Percentiles rank a stretch among this genome's conserved stretches.
Conservation (phyloP, 2,797 vertebrate genomes). For the Macropus fuliginosus region DNA sequence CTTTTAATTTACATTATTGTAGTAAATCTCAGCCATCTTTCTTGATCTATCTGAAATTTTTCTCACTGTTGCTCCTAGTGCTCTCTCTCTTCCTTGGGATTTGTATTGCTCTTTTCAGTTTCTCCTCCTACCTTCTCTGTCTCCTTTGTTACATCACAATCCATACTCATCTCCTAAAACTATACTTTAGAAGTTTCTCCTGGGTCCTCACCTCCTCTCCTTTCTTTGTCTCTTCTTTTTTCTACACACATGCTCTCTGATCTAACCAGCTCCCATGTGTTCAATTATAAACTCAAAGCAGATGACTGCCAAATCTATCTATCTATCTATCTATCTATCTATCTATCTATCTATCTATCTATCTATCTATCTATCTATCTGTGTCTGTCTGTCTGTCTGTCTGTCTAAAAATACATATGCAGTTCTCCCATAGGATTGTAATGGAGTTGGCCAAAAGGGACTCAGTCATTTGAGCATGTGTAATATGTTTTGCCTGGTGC, state of each 20-base stretch:
- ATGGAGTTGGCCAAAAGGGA: not conserved
- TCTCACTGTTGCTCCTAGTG: not conserved
- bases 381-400: too few relatives aligned
- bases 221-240: not conserved
- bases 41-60: not conserved
- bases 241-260: not conserved
- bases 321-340: too few relatives aligned
- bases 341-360: too few relatives aligned
- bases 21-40: not conserved
- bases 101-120: constrained; percentile 4
- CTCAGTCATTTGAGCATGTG: not conserved
- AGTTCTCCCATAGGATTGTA: not conserved
- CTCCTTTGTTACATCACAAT: not conserved
- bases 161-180: not conserved
- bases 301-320: not conserved
- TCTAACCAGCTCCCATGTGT: not conserved
- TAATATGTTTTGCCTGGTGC: not conserved
- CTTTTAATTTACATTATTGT: not conserved
- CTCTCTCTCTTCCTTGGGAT: not conserved
- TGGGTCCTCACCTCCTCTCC: not conserved
- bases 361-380: not conserved
- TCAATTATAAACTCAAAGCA: not conserved
- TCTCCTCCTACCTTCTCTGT: not conserved
- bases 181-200: not conserved
- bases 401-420: not conserved